Base-by-base conservation (phyloP, 1,140 invertebrate species). In the Gryon sp. region DNA sequence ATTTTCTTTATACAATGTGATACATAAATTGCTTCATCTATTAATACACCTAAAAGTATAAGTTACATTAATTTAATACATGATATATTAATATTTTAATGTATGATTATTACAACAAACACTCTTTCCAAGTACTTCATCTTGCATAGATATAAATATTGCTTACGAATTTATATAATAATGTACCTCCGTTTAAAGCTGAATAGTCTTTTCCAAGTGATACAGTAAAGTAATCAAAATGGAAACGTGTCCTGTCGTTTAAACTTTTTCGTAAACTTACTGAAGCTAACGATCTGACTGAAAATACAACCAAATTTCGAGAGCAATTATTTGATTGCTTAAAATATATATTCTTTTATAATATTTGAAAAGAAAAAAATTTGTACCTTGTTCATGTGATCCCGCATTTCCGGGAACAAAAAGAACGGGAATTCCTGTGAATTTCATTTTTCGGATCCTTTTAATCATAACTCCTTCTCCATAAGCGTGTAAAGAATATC, bases 371-470 rank as follows among this genome's bases (percentile, higher is more conserved):
- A 41, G 15, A 2, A 1, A 15, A 19, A 2, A 0, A 34, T 48
- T 24, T 28, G 22, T 81, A 93, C 93, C 93, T 93, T 97, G 96
- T 84, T 95, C 95, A 80, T 96, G 93, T 30, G 96, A 98, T 1
- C 97, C 97, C 73, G 93, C 93, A 90, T 97, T 98, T 30, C 97
- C 97, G 40, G 96, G 97, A 57, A 98, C 91, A 89, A 97, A 99
- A 34, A 99, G 89, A 0, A 98, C 95, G 14, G 97, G 97, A 40
- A 97, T 93, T 3, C 97, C 97, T 78, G 90, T 90, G 88, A 97
- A 94, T 83, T 93, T 87, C 90, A 92, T 92, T 82, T 91, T 91
- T 85, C 93, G 89, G n/a, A 92, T 87, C 79, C 89, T 91, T 78
- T 93, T 90, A 18, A 93, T 93, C 36, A 92, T 89, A 73, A 91